A percentile compares a stretch with the other conserved stretches of the same genome.
Conservation (phyloP, 2,113 vertebrate genomes). For the Laticauda laticaudata region DNA sequence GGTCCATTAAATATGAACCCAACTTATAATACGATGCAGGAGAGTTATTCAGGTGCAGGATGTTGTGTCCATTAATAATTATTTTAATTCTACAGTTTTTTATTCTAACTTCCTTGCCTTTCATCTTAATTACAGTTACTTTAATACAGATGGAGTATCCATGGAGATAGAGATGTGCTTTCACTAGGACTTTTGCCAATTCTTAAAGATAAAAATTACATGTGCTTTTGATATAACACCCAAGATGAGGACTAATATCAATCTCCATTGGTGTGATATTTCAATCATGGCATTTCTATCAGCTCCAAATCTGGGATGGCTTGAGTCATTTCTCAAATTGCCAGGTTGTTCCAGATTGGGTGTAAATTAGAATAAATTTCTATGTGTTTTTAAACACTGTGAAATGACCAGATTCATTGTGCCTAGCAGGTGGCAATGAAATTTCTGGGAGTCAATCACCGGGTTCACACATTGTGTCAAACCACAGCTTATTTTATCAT, state of each 20-base stretch:
- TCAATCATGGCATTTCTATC: background rate
- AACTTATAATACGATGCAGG: background rate
- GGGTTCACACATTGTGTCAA: background rate
- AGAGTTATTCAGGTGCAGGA: background rate
- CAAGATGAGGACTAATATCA: background rate
- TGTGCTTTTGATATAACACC: background rate
- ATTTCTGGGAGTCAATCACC: background rate
- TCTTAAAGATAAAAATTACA: background rate
- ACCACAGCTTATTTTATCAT: background rate
- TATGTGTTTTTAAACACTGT: background rate
- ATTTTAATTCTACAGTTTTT: background rate
- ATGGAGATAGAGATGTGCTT: background rate
- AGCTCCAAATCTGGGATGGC: background rate
- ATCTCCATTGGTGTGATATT: background rate
- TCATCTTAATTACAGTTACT: background rate
- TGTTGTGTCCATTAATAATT: background rate
- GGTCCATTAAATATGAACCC: background rate
- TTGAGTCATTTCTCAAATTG: background rate
- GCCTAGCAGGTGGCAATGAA: background rate
- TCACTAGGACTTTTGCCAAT: background rate
- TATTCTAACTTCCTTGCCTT: background rate
- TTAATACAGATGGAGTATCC: background rate
- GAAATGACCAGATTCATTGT: background rate
- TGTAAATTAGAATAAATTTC: background rate
- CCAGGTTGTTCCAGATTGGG: background rate